Base-by-base conservation (phyloP, 2,113 vertebrate species). In the Neofelis nebulosa region DNA sequence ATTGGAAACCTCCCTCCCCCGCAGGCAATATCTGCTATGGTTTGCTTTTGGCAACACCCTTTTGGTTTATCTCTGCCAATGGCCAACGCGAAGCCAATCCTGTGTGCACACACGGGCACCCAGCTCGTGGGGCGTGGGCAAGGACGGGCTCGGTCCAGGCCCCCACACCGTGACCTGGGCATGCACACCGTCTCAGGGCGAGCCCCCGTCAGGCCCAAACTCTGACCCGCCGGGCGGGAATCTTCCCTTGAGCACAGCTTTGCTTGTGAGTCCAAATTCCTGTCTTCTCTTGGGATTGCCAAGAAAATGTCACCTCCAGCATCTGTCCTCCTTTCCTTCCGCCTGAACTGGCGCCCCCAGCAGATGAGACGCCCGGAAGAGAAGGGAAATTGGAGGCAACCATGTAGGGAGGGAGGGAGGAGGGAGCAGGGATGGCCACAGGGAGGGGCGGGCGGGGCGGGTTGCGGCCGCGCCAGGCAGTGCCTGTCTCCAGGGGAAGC, bases 161-260 rank as follows among this genome's bases (percentile, higher is more conserved):
- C 18, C 23, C 65, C 29, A 7, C 3, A 23, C 76, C 5, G 0
- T 0, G 31, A 15, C 52, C 16, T 10, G 7, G 7, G 33, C 19
- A 0, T 0, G 0, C 1, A 0, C 9, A 2, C 38, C 0, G 0
- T 16, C 52, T 36, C 4, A 0, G 4, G 29, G 50, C 25, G 36
- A 12, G 68, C 33, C 41, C 25, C 1, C 0, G 1, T 1, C 1
- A 0, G 3, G 1, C 33, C 86, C 41, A 1, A 48, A 19, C 25
- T 21, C 82, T 0, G 7, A 15, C 7, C 55, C 0, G 0, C 0
- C 2, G 55, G 8, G 74, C 1, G 15, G 19, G 1, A 1, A 1
- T 31, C 41, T 27, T 29, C 45, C 27, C 23, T 10, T 0, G 21
- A 3, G 2, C 33, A 6, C 6, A 7, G 55, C 19, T 7, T 52